Evolutionary conservation across 2,888 invertebrate species (phyloP), one percentile per base, ranked within the genome.

Genomic region (Cepaea hortensis): DNA sequence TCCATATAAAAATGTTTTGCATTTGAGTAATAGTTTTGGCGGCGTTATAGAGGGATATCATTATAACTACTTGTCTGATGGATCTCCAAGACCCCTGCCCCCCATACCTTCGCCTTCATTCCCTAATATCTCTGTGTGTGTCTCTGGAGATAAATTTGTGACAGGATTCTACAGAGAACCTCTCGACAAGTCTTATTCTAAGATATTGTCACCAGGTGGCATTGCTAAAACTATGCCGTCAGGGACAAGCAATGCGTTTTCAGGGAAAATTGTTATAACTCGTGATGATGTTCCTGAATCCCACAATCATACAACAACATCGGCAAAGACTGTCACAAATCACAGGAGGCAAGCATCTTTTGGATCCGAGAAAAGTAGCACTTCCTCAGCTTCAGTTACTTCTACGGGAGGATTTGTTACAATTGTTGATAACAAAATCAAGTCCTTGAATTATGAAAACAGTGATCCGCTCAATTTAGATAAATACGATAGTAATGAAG

Each of bases 121-220:
- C 20, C 73, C 84, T 50, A 72, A 35, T 18, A 83, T 55, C 35
- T 48, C 62, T 0, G 3, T 50, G 18, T 68, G 50, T 55, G 68
- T 46, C 55, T 55, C 50, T 18, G 87, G 82, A 11, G 93, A 93
- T 35, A 88, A 89, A 72, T 91, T 93, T 87, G 93, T 93, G 3
- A 92, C 91, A n/a, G 93, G 91, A 15, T 91, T 91, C 1, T 93
- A 93, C 81, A 86, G 92, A 50, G 93, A 93, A 87, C 92, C 93
- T 9, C 89, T 93, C 18, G 87, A 89, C 68, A 73, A 85, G 46
- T 77, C 88, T 0, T 81, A 86, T 3, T 83, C 83, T 48, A 61
- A 75, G n/a, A 87, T 84, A 68, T 84, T 91, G 23, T 91, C 92
- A 85, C 91, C 92, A 11, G 88, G 92, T 20, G 87, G 87, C 79